phyloP scores from a whole-genome alignment of 2,113 vertebrate genomes.

The Hemiscyllium ocellatum region DNA sequence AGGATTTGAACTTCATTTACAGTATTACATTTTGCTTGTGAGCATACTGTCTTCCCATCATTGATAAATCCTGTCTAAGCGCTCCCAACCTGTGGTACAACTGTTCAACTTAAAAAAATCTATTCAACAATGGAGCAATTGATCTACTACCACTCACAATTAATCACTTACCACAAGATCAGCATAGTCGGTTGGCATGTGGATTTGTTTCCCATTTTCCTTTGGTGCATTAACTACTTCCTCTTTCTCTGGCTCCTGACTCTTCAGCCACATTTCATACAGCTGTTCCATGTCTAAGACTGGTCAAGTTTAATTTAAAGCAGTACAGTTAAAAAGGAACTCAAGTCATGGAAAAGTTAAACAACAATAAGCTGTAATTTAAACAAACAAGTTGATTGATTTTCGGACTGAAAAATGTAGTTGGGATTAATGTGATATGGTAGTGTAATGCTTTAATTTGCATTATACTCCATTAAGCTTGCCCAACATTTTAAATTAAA shows the following conservation, averaged over 20 bases:
- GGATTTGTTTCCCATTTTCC: slow-evolving; percentile 91
- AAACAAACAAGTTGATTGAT: neutral
- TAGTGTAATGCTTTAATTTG: neutral
- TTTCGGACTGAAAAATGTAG: neutral
- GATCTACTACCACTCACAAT: neutral
- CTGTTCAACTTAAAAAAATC: neutral
- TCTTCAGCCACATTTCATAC: slow-evolving; percentile 90
- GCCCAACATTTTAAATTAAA: neutral
- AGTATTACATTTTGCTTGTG: neutral
- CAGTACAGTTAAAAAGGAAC: neutral
- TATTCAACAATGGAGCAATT: neutral
- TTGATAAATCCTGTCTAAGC: neutral
- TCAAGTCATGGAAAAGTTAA: neutral
- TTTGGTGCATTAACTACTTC: slow-evolving; percentile 58
- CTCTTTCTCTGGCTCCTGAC: slow-evolving; percentile 80
- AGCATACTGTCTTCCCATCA: neutral
- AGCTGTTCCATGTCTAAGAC: slow-evolving; percentile 96
- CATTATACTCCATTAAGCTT: neutral
- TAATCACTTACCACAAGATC: slow-evolving; percentile 77
- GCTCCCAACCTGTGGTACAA: neutral
- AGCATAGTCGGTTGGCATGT: slow-evolving; percentile 94
- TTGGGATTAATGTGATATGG: neutral
- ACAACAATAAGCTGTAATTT: neutral
- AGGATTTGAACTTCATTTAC: neutral
- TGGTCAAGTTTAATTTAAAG: slow-evolving; percentile 47